Evolutionary conservation across 2,797 vertebrate genomes (phyloP).

Genomic region (Potorous gilbertii): DNA sequence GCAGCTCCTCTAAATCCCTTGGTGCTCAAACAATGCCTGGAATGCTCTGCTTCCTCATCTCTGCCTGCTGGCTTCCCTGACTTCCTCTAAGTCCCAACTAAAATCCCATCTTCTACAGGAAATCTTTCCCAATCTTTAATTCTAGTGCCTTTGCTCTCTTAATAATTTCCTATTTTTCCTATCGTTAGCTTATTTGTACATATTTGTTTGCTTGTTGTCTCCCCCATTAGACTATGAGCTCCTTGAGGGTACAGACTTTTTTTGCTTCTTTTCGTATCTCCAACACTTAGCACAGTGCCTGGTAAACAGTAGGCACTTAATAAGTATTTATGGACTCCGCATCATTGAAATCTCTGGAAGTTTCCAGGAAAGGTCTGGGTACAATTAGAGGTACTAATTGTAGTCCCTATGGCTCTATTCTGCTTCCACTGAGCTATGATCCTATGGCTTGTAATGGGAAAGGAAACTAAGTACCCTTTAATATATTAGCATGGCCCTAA

Average conservation of each 20-base stretch:
- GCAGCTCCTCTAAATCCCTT: background rate
- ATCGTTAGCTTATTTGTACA: background rate
- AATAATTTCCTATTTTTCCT: background rate
- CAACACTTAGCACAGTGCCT: background rate
- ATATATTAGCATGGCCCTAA: background rate
- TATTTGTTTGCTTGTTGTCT: background rate
- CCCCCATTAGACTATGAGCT: background rate
- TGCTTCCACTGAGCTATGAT: too few species aligned
- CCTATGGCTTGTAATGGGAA: too few species aligned
- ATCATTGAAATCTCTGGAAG: background rate
- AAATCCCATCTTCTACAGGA: background rate
- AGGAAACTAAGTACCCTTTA: background rate
- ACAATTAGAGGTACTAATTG: background rate
- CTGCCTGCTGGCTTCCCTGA: background rate
- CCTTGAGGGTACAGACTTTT: background rate
- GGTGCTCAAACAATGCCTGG: background rate
- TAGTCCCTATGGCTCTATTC: too few species aligned
- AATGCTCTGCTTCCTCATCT: too few species aligned
- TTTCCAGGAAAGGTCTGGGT: background rate
- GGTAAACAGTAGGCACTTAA: background rate
- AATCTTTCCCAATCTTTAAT: background rate
- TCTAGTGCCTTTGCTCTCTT: background rate
- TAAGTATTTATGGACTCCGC: background rate
- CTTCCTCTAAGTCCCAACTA: background rate
- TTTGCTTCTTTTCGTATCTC: background rate